Evolutionary conservation across 1,140 invertebrate genomes (phyloP).

Genomic region (Octopus sinensis): DNA sequence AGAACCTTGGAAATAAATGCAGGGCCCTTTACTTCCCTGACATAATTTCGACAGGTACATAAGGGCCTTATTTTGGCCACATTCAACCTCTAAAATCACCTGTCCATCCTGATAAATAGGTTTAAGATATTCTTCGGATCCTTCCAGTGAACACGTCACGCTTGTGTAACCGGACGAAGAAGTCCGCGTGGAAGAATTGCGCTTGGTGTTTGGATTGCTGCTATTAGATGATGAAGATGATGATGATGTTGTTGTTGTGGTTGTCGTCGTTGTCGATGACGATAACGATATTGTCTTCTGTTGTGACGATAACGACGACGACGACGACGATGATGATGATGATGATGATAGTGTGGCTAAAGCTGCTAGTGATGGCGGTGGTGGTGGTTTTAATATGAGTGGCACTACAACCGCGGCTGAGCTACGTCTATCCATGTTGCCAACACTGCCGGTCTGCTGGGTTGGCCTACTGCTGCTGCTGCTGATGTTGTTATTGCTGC

Average conservation of each 20-base stretch:
- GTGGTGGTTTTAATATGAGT: neutral
- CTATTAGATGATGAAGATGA: neutral
- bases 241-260: neutral
- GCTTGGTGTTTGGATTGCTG: neutral
- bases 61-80: slow-evolving; percentile 55
- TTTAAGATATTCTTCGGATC: slow-evolving; percentile 49
- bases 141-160: slow-evolving; percentile 24
- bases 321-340: neutral
- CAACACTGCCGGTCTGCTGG: neutral
- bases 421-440: neutral
- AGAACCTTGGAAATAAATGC: slow-evolving; percentile 55
- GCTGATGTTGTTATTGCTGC: neutral
- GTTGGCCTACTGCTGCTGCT: neutral
- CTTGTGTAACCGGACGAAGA: slow-evolving; percentile 8
- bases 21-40: slow-evolving; percentile 59
- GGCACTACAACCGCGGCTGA: neutral
- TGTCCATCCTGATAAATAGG: slow-evolving; percentile 55
- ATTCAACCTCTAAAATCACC: slow-evolving; percentile 58
- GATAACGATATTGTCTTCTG: neutral
- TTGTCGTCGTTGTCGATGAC: neutral
- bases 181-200: neutral
- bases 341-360: neutral
- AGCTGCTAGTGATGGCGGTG: neutral
- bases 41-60: slow-evolving; percentile 57
- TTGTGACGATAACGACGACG: neutral